Evolutionary conservation across 2,113 vertebrate genomes (phyloP).

Genomic region (Osmerus mordax): DNA sequence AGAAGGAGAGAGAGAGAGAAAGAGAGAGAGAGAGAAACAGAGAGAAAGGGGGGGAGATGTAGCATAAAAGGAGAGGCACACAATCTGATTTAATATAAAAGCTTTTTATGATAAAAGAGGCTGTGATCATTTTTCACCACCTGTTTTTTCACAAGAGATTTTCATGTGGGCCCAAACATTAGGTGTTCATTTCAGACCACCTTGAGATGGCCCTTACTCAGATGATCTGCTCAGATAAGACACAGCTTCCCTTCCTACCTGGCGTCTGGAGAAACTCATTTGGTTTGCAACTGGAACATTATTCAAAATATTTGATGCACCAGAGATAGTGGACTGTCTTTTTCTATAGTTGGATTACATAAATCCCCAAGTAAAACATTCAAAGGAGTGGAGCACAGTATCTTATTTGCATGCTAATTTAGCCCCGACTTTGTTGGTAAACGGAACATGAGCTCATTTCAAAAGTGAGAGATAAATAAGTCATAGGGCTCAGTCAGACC

Average conservation of each 20-base stretch:
- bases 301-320: slow-evolving; percentile 46
- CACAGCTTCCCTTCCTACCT: neutral
- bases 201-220: too few species aligned
- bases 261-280: neutral
- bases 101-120: too few species aligned
- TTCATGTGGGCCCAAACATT: neutral
- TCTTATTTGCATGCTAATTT: slow-evolving; percentile 62
- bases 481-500: slow-evolving; percentile 38
- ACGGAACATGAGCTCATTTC: slow-evolving; percentile 40
- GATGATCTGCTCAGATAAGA: too few species aligned
- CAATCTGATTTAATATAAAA: too few species aligned
- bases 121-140: neutral
- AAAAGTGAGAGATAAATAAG: slow-evolving; percentile 59
- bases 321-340: slow-evolving; percentile 36
- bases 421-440: slow-evolving; percentile 43
- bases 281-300: slow-evolving; percentile 18
- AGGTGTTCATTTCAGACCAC: neutral
- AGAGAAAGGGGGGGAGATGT: too few species aligned
- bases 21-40: too few species aligned
- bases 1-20: too few species aligned
- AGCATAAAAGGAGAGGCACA: too few species aligned
- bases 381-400: slow-evolving; percentile 42
- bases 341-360: slow-evolving; percentile 45
- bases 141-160: neutral
- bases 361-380: slow-evolving; percentile 39